phyloP scores from a whole-genome alignment of 2,888 invertebrate species.

The Geophilus truncorum region DNA sequence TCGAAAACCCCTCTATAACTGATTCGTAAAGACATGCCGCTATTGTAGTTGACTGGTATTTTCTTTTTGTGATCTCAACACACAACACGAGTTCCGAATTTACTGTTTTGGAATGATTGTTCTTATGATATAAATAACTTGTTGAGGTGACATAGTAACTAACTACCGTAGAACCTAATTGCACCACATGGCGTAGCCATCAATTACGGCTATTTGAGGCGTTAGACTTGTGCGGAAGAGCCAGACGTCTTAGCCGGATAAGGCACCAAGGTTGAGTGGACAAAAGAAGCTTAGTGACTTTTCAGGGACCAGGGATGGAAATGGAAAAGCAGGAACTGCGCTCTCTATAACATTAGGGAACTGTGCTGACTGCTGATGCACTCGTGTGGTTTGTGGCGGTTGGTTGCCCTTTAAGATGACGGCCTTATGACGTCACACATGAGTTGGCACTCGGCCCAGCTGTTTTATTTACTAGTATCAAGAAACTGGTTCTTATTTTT shows the following conservation, averaged over 20 bases:
- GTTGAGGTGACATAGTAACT: not conserved
- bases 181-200: not conserved
- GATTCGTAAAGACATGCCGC: not conserved
- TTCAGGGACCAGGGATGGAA: not conserved
- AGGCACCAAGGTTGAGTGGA: constrained; percentile 23
- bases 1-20: not conserved
- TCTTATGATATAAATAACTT: too few relatives aligned
- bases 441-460: not conserved
- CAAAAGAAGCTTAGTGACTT: constrained; percentile 3
- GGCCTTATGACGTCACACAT: constrained; percentile 8
- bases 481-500: not conserved
- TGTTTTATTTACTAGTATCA: constrained; percentile 1
- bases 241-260: constrained; percentile 17
- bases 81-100: too few relatives aligned
- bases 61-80: too few relatives aligned
- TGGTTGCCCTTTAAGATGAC: constrained; percentile 22
- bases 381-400: not conserved
- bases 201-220: not conserved
- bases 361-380: not conserved
- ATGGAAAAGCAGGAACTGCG: constrained; percentile 27
- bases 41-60: too few relatives aligned
- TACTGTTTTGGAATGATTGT: too few relatives aligned
- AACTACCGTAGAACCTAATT: not conserved
- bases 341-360: constrained; percentile 16
- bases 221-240: not conserved